Base-by-base conservation (phyloP, 1,140 invertebrate genomes). In the Leptinotarsa defecta region DNA sequence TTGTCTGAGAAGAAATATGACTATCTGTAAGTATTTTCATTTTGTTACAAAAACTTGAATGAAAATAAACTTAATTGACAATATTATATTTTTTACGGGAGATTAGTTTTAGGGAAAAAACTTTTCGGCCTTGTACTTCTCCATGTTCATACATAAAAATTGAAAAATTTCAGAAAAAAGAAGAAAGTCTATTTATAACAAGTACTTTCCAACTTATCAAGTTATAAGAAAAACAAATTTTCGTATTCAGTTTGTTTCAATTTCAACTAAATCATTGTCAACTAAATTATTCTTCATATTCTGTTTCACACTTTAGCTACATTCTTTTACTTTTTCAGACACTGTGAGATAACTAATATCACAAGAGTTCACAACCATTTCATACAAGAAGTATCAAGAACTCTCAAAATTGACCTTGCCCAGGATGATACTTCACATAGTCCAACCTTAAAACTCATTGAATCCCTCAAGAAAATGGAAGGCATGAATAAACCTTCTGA, bases 1-100 rank as follows among this genome's bases (percentile, higher is more conserved):
- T 52, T 84, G n/a, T 80, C 81, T 8, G 62, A 74, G n/a, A 61
- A 76, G 15, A 64, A 75, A 13, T 83, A 80, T 70, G 82, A 84
- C 75, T 83, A 78, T 74, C 22, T 78, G 80, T 81, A 75, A 81
- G 80, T 81, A 71, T 71, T 68, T 63, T 48, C 20, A 65, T 65
- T 43, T 43, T 57, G 4, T 57, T 57, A 6, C 17, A 57, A 57
- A 57, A 57, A 57, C 34, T 43, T 43, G 8, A 43, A 11, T 11
- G 8, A 43, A 43, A 43, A 43, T 43, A 43, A 43, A 43, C 34
- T 43, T 43, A 43, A 43, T 3, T 43, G 34, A 43, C 11, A 43
- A 43, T 2, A 43, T 43, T 43, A 43, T 43, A 43, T 43, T 43
- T 43, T 43, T 43, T 43, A 43, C 1, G 34, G 34, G 6, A 34